Percentiles rank a stretch among this genome's conserved stretches.
These are phyloP conservation scores for Stictocephala bisonia DNA, from an alignment of 2,888 invertebrate species.

Conservation along the genomic window DNA sequence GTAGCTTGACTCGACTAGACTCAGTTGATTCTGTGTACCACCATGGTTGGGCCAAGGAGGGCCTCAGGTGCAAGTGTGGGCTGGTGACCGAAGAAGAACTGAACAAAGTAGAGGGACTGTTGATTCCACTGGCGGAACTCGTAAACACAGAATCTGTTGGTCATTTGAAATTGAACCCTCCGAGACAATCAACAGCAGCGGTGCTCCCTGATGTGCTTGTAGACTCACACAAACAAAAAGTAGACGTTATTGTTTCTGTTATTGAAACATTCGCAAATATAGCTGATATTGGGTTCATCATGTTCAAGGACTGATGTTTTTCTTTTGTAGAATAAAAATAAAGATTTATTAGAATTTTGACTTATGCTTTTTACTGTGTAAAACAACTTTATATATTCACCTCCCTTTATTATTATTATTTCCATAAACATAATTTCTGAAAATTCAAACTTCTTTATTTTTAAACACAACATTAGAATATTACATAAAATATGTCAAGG, in stretches of 20 bases:
- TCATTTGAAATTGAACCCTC: background rate
- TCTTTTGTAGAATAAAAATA: background rate
- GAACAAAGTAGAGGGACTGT: background rate
- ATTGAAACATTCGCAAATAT: slow-evolving; percentile 9
- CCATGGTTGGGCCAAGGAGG: background rate
- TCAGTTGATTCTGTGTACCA: slow-evolving; percentile 4
- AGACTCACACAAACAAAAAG: background rate
- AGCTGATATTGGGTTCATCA: background rate
- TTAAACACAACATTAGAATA: too few species aligned
- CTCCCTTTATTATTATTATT: too few species aligned
- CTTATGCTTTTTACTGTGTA: too few species aligned
- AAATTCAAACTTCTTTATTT: too few species aligned
- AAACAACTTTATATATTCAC: too few species aligned
- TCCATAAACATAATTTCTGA: too few species aligned
- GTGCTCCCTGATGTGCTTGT: background rate
- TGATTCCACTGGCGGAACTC: background rate
- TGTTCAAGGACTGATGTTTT: too few species aligned
- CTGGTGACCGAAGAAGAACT: background rate
- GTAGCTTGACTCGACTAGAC: background rate
- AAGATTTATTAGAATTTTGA: background rate
- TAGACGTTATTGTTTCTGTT: background rate
- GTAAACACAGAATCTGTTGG: background rate
- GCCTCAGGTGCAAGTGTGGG: background rate
- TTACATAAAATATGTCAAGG: too few species aligned
- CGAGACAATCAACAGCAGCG: background rate